These are phyloP conservation scores for Halocynthia aurantium DNA, from an alignment of 23 tunicate species.

Conservation along the genomic window DNA sequence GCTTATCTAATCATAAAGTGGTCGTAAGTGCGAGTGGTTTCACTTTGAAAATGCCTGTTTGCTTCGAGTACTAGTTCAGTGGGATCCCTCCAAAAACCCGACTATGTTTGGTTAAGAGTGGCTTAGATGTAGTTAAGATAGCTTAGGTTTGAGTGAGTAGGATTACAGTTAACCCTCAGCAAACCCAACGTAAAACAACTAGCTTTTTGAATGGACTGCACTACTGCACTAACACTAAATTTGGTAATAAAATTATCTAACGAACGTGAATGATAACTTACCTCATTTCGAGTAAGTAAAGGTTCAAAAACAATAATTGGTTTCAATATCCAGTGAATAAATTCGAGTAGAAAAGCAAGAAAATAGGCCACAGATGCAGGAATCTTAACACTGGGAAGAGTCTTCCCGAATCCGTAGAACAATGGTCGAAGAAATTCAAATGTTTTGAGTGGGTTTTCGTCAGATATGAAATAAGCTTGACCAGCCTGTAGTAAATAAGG, in stretches of 20 bases:
- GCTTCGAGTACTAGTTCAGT: too few species aligned
- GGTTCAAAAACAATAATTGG: conserved; percentile 43
- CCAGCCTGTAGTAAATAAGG: conserved; percentile 42
- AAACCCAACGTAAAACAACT: too few species aligned
- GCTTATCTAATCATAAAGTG: too few species aligned
- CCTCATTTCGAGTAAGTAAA: conserved; percentile 62
- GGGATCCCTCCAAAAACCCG: too few species aligned
- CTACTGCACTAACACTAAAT: background rate
- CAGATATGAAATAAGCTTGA: conserved; percentile 82
- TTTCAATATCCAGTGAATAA: conserved; percentile 24
- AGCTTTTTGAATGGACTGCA: too few species aligned
- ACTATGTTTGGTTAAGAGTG: too few species aligned
- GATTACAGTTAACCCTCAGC: too few species aligned
- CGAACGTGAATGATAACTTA: background rate
- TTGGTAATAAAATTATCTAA: background rate
- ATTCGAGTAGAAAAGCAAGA: conserved; percentile 44
- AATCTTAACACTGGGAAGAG: conserved; percentile 47
- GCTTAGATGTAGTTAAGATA: too few species aligned
- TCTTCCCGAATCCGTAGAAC: conserved; percentile 53
- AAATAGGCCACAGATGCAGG: conserved; percentile 44
- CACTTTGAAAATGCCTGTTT: too few species aligned
- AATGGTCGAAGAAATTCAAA: conserved; percentile 73
- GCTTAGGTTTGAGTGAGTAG: too few species aligned
- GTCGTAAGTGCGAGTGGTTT: too few species aligned
- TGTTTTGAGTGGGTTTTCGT: conserved; percentile 45